A percentile compares a stretch with the other conserved stretches of the same genome.
phyloP scores from a whole-genome alignment of 2,113 vertebrate genomes.

The Aldabrachelys gigantea region DNA sequence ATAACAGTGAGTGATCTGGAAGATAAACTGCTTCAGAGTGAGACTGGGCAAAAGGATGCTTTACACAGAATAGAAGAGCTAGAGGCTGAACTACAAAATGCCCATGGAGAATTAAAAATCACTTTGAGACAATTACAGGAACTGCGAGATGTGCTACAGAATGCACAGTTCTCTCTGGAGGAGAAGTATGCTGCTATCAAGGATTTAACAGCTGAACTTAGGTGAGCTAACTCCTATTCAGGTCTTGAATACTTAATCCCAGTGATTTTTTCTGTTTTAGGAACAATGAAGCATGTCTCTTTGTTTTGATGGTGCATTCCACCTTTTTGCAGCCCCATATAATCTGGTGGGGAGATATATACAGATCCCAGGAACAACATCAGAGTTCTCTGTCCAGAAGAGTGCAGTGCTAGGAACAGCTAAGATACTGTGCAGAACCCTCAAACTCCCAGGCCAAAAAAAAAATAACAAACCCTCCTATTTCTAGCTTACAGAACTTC shows the following conservation, averaged over 20 bases:
- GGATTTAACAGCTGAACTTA: conserved; percentile 87
- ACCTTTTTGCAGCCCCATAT: neutral
- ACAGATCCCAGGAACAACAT: too few species aligned
- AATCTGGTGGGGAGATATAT: neutral
- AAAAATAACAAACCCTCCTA: too few species aligned
- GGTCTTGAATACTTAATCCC: neutral
- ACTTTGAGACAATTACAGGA: conserved; percentile 87
- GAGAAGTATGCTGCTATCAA: conserved; percentile 86
- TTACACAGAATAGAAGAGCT: conserved; percentile 86
- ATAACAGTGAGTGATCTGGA: conserved; percentile 87
- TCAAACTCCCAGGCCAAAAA: too few species aligned
- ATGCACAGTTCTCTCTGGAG: conserved; percentile 88
- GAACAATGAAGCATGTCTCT: neutral
- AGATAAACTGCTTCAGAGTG: conserved; percentile 87
- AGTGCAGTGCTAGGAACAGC: too few species aligned
- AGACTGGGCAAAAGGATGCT: conserved; percentile 83
- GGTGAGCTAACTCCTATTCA: conserved; percentile 75
- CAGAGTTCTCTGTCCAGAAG: too few species aligned
- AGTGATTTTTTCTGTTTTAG: neutral
- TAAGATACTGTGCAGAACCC: too few species aligned
- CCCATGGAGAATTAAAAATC: conserved; percentile 86
- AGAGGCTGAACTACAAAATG: conserved; percentile 88
- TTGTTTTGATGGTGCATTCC: neutral
- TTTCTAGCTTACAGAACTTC: too few species aligned
- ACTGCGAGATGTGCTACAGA: conserved; percentile 83